Conservation (phyloP, 2,888 invertebrate species). For the Drosophila siamana region DNA sequence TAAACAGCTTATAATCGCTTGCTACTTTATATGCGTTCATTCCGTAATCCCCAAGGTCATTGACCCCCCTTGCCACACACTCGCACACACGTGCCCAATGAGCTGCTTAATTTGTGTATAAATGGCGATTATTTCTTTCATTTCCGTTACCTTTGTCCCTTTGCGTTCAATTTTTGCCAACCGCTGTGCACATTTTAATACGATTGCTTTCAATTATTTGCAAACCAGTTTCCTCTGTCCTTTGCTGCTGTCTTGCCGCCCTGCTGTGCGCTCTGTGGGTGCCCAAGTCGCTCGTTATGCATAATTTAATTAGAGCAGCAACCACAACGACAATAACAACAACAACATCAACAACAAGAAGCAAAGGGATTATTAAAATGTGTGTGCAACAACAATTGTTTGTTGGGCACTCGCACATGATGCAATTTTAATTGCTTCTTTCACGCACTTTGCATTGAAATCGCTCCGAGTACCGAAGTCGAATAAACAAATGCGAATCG, state of each 20-base stretch:
- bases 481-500: constrained; percentile 30
- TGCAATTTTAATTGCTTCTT: constrained; percentile 67
- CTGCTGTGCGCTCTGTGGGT: constrained; percentile 41
- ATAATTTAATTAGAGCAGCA: constrained; percentile 62
- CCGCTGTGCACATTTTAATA: constrained; percentile 67
- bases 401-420: constrained; percentile 36
- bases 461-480: constrained; percentile 8
- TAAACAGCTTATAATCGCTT: constrained; percentile 27
- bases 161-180: constrained; percentile 38
- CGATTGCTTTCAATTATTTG: constrained; percentile 74
- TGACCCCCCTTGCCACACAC: constrained; percentile 11
- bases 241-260: background rate
- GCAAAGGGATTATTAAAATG: constrained; percentile 50
- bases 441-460: constrained; percentile 30
- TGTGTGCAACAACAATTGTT: constrained; percentile 33
- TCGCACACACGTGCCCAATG: constrained; percentile 7
- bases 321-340: constrained; percentile 19
- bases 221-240: constrained; percentile 43
- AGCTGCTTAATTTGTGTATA: constrained; percentile 38
- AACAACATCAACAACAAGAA: background rate
- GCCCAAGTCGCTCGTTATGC: constrained; percentile 64
- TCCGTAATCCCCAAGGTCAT: constrained; percentile 37
- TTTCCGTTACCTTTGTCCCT: constrained; percentile 36
- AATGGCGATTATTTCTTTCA: constrained; percentile 48
- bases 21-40: constrained; percentile 7